phyloP scores from a whole-genome alignment of 2,888 invertebrate species.

The Neelides folsomi region DNA sequence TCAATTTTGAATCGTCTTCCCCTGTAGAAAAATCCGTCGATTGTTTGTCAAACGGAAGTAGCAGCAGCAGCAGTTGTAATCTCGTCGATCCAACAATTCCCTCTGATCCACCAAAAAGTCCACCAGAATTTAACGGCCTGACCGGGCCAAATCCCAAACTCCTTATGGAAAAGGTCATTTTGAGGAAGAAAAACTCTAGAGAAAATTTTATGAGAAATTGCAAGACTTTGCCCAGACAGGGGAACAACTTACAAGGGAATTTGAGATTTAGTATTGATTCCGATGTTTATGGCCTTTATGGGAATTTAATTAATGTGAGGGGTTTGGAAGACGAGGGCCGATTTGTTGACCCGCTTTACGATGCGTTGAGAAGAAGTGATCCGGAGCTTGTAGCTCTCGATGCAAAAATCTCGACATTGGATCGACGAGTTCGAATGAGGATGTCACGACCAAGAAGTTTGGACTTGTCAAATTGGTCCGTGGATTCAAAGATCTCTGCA shows the following conservation, averaged over 20 bases:
- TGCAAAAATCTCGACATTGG: conserved; percentile 65
- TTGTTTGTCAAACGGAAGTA: background rate
- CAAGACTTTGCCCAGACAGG: conserved; percentile 61
- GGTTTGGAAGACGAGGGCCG: conserved; percentile 70
- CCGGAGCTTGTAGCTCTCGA: conserved; percentile 73
- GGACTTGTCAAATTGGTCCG: conserved; percentile 76
- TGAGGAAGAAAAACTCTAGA: conserved; percentile 44
- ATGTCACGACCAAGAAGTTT: conserved; percentile 66
- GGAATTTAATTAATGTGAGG: conserved; percentile 75
- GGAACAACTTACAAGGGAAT: conserved; percentile 20
- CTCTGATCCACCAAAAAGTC: too few species aligned
- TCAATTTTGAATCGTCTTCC: too few species aligned
- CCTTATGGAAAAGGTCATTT: conserved; percentile 37
- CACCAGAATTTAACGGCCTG: too few species aligned
- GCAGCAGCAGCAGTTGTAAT: conserved; percentile 3
- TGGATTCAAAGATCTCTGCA: conserved; percentile 70
- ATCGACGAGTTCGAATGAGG: conserved; percentile 65
- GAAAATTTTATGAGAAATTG: conserved; percentile 49
- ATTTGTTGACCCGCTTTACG: conserved; percentile 54
- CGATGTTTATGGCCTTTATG: conserved; percentile 79
- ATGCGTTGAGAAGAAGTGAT: conserved; percentile 63
- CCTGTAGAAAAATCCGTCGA: too few species aligned
- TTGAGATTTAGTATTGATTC: conserved; percentile 46
- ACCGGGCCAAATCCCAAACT: too few species aligned
- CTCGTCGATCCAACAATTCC: too few species aligned